Conservation (phyloP, 2,888 invertebrate species). For the Vanessa cardui region DNA sequence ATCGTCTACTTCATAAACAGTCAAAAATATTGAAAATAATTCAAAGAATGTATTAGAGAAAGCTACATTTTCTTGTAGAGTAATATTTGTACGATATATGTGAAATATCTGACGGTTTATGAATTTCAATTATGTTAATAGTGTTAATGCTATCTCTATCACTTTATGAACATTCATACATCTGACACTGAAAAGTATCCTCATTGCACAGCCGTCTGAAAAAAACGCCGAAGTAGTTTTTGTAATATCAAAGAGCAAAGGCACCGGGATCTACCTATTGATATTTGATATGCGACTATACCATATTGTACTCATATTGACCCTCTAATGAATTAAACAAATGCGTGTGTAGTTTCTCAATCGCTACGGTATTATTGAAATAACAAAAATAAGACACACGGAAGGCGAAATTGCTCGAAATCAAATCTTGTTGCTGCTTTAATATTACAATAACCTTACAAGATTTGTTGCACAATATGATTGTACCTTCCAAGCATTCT, state of each 20-base stretch:
- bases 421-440: conserved; percentile 78
- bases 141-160: conserved; percentile 79
- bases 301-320: conserved; percentile 24
- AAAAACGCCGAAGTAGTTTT: conserved; percentile 75
- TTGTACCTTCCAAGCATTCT: conserved; percentile 82
- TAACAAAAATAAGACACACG: conserved; percentile 78
- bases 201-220: conserved; percentile 81
- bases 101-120: conserved; percentile 65
- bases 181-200: conserved; percentile 76
- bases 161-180: conserved; percentile 78
- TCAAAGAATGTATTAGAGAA: conserved; percentile 8
- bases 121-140: conserved; percentile 69
- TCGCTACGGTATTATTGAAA: conserved; percentile 66
- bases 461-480: conserved; percentile 83
- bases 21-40: conserved; percentile 45
- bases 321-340: conserved; percentile 37
- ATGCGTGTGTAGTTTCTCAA: conserved; percentile 79
- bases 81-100: conserved; percentile 19
- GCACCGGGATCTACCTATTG: conserved; percentile 28
- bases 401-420: conserved; percentile 76
- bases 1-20: conserved; percentile 72
- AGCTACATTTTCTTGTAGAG: conserved; percentile 15
- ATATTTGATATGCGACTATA: conserved; percentile 9
- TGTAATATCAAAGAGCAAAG: conserved; percentile 82
- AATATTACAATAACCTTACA: conserved; percentile 83